Evolutionary conservation across 1,140 invertebrate genomes (phyloP), one percentile per base, ranked within the genome.

Genomic region (Drosophila setifemur): DNA sequence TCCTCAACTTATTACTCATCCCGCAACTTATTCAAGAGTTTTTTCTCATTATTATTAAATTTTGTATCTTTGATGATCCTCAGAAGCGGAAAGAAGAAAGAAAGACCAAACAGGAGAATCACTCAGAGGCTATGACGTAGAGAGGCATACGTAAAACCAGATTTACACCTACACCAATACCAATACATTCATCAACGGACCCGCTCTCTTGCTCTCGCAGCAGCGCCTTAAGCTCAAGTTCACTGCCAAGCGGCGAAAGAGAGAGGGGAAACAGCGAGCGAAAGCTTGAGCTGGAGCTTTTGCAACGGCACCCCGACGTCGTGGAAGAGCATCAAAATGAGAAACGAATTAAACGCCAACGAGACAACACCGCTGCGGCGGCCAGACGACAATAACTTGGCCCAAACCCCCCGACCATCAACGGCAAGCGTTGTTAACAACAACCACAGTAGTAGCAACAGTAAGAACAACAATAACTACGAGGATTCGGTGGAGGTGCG

Each of bases 291-390:
- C 18, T 29, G 63, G 57, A 74, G 76, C 63, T 83, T 78, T 70
- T 21, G 23, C 40, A 73, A 33, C 35, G 50, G 29, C 61, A 73
- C 48, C 57, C 21, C 45, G 45, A 77, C 60, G 21, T 54, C 39
- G 31, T 28, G 18, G n/a, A 58, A 76, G 47, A n/a, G 35, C 18
- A 52, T 26, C 23, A 44, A 71, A 78, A 88, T 89, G 88, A 89
- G 88, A 79, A 90, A 83, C 88, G 73, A 86, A 73, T 74, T 68
- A 37, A 52, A 85, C 37, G 70, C 66, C 44, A 81, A 72, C 47
- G 88, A 90, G 52, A 79, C 81, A 73, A 89, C 88, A 88, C 85
- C 81, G 72, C 54, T 90, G 16, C 77, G 81, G 47, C 77, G 72
- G 50, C 74, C 81, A 6, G 81, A 79, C 47, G 25, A 35, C 26